Conservation (phyloP, 2,797 vertebrate genomes). For the Silurus aristotelis region DNA sequence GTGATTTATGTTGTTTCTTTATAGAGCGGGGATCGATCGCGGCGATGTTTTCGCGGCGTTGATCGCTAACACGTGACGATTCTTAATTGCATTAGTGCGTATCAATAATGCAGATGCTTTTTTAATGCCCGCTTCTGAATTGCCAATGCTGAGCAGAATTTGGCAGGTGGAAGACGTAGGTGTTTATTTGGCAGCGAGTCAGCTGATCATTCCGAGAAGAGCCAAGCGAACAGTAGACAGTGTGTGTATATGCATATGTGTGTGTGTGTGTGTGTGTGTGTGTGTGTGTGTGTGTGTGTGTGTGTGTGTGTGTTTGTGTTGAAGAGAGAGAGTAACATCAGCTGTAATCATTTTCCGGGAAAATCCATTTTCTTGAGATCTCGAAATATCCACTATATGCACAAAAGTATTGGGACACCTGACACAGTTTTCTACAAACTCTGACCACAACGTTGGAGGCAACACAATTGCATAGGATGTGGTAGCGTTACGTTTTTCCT, state of each 20-base stretch:
- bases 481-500: no score
- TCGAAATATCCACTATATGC: background rate
- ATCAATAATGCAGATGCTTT: constrained; percentile 32
- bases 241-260: constrained; percentile 8
- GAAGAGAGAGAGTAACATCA: constrained; percentile 1
- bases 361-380: background rate
- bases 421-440: no score
- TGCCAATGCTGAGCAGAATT: background rate
- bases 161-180: constrained; percentile 21
- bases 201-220: constrained; percentile 2
- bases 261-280: constrained; percentile 11
- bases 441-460: no score
- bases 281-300: no score
- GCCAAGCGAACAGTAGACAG: background rate
- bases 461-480: no score
- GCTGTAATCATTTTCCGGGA: background rate
- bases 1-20: constrained; percentile 25
- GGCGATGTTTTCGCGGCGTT: background rate
- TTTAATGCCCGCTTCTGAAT: background rate
- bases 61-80: constrained; percentile 25
- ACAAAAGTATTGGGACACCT: no score
- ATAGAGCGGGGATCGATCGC: constrained; percentile 3
- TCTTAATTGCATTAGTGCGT: constrained; percentile 44
- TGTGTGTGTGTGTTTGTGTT: no score
- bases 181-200: constrained; percentile 33